Evolutionary conservation across 2,888 invertebrate species (phyloP), one percentile per base, ranked within the genome.

Genomic region (Dasysyrphus tricinctus): DNA sequence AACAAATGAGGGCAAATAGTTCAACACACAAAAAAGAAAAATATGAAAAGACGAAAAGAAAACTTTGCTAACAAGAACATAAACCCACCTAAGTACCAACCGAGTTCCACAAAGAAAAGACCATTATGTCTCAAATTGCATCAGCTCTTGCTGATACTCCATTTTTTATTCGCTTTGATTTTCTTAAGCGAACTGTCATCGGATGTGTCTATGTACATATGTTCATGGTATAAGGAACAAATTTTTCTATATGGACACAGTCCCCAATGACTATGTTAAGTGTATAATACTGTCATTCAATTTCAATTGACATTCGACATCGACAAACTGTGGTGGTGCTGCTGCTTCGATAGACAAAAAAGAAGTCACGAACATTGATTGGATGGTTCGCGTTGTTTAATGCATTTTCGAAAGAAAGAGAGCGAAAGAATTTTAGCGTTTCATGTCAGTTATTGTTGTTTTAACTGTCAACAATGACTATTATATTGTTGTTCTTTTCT

Each of bases 281-380:
- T 24, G 12, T 54, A 51, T 65, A 70, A 70, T 57, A 56, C 61
- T 74, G 79, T 79, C 83, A 83, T 83, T 83, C 83, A 75, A 69
- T 75, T n/a, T 67, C 34, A 79, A 74, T 82, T 67, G 78, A 81
- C 77, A 81, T 77, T 77, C 72, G 67, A 83, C 79, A 83, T 74
- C 56, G 39, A 39, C 37, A 63, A 1, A 29, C 61, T 61, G 42
- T 61, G 34, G 42, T 61, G 34, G 42, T 72, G 37, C 16, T 34
- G 37, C 16, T 34, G 24, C 42, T 57, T 42, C 67, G 54, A 54
- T 16, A 69, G 29, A 44, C 8, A 29, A 29, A 32, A 24, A 72
- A 63, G 37, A 67, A 51, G 14, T 51, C 51, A 51, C 51, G 51
- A 39, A 69, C 39, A 54, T 69, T 69, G 39, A 69, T 69, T 69